Conservation (phyloP, 53 echinoderm and acorn worm species). For the Stichopus horrens region DNA sequence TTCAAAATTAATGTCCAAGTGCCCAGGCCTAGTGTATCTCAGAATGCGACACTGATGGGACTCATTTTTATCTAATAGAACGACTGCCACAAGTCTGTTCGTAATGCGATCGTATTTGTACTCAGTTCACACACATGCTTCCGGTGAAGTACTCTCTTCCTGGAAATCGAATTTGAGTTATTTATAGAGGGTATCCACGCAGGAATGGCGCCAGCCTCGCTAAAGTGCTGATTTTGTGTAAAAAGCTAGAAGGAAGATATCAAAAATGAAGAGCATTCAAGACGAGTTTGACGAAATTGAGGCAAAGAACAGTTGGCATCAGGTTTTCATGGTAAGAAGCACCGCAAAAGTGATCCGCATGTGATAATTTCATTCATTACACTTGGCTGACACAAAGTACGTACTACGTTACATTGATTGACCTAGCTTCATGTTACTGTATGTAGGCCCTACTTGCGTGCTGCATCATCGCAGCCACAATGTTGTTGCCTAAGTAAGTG, state of each 20-base stretch:
- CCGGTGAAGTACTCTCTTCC: conserved; percentile 39
- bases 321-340: conserved; percentile 61
- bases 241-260: neutral
- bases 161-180: conserved; percentile 46
- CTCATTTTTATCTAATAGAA: too few species aligned
- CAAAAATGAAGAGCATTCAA: conserved; percentile 59
- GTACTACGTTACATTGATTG: too few species aligned
- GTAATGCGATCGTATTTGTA: conserved; percentile 38
- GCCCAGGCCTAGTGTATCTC: too few species aligned
- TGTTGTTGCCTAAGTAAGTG: too few species aligned
- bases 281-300: conserved; percentile 72
- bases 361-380: neutral
- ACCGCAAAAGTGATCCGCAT: neutral
- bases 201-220: conserved; percentile 37
- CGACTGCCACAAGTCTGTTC: conserved; percentile 9
- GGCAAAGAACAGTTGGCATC: conserved; percentile 56
- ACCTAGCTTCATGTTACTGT: too few species aligned
- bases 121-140: conserved; percentile 27
- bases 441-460: too few species aligned
- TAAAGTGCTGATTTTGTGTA: conserved; percentile 19
- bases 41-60: too few species aligned
- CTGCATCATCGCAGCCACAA: too few species aligned
- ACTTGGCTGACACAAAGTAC: too few species aligned
- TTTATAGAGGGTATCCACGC: conserved; percentile 50
- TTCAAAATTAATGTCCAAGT: too few species aligned